Conservation (phyloP, 2,113 vertebrate species). For the Lophius piscatorius region DNA sequence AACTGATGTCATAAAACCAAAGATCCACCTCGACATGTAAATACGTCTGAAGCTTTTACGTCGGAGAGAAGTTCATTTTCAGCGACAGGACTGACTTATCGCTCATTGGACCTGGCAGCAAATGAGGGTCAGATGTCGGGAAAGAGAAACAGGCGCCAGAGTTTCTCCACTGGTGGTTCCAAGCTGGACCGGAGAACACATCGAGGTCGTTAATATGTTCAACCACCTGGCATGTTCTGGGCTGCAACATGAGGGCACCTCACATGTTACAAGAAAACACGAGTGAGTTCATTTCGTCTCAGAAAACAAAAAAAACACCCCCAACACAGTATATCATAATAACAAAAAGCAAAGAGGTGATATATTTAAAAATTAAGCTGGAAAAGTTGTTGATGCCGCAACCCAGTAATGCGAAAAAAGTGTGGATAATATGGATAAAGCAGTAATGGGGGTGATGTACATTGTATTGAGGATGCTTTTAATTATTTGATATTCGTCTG, state of each 20-base stretch:
- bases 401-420: background rate
- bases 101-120: slow-evolving; percentile 31
- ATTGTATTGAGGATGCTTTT: slow-evolving; percentile 23
- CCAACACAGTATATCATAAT: too few species aligned
- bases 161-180: slow-evolving; percentile 7
- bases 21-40: slow-evolving; percentile 8
- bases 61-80: slow-evolving; percentile 1
- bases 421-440: slow-evolving; percentile 10
- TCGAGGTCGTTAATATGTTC: slow-evolving; percentile 44
- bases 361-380: too few species aligned
- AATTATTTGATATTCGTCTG: slow-evolving; percentile 35
- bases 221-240: slow-evolving; percentile 18
- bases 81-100: slow-evolving; percentile 12
- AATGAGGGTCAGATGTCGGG: slow-evolving; percentile 14
- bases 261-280: background rate
- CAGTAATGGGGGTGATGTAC: slow-evolving; percentile 33
- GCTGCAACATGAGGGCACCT: background rate
- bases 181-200: slow-evolving; percentile 18
- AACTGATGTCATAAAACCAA: slow-evolving; percentile 29
- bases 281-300: background rate
- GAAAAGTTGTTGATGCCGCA: too few species aligned
- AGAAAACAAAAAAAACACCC: too few species aligned
- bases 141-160: background rate
- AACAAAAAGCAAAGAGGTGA: too few species aligned
- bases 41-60: slow-evolving; percentile 14